Percentiles rank a stretch among this genome's conserved stretches.
Evolutionary conservation across 2,113 vertebrate genomes (phyloP).

Genomic region (Talpa occidentalis): DNA sequence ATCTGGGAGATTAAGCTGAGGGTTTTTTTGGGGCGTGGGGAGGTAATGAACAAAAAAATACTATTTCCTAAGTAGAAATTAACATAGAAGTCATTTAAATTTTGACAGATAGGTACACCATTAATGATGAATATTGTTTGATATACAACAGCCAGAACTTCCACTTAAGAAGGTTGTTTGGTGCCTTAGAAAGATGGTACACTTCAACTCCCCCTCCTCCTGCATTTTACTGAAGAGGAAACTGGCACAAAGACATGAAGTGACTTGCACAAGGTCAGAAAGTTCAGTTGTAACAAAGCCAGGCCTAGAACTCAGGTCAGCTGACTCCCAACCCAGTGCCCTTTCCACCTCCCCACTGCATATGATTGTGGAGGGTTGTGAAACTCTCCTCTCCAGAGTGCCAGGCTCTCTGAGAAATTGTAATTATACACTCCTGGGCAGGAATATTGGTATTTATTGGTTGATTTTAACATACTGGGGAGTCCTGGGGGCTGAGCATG

Average conservation of each 20-base stretch:
- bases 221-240: constrained; percentile 62
- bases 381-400: constrained; percentile 38
- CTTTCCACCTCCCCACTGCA: constrained; percentile 38
- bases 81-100: constrained; percentile 31
- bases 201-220: background rate
- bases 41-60: background rate
- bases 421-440: background rate
- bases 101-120: background rate
- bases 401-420: background rate
- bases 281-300: constrained; percentile 71
- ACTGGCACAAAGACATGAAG: constrained; percentile 49
- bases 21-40: background rate
- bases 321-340: constrained; percentile 57
- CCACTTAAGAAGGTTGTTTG: constrained; percentile 7
- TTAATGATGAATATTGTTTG: constrained; percentile 55
- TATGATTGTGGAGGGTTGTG: constrained; percentile 37
- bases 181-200: constrained; percentile 38
- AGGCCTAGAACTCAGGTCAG: constrained; percentile 60
- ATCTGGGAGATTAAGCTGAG: constrained; percentile 18
- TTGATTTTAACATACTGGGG: background rate
- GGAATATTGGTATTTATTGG: background rate
- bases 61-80: constrained; percentile 51
- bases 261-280: constrained; percentile 68
- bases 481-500: background rate
- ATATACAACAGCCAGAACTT: constrained; percentile 52